Evolutionary conservation across 2,888 invertebrate genomes (phyloP).

Genomic region (Willowsia nigromaculata): DNA sequence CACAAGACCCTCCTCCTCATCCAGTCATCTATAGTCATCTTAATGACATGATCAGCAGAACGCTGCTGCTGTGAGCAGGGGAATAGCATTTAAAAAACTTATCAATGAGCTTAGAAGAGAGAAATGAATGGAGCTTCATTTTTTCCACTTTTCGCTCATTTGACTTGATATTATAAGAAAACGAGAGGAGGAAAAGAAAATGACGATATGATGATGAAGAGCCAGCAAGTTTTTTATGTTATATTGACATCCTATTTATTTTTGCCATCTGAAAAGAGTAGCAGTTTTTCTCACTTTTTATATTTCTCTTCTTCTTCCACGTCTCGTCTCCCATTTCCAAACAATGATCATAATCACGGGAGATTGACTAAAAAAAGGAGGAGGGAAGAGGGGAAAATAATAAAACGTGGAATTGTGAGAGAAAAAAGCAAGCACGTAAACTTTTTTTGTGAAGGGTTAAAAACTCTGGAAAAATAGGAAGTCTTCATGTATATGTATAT

Average conservation of each 20-base stretch:
- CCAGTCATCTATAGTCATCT: neutral
- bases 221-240: neutral
- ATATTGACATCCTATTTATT: conserved; percentile 10
- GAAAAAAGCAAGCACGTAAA: neutral
- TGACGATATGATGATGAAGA: too few relatives aligned
- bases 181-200: neutral
- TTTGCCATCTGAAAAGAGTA: neutral
- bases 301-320: neutral
- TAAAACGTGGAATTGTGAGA: neutral
- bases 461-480: neutral
- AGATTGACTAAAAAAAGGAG: neutral
- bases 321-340: neutral
- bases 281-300: neutral
- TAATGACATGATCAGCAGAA: neutral
- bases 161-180: neutral
- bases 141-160: conserved; percentile 4
- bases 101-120: conserved; percentile 8
- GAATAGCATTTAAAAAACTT: neutral
- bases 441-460: neutral
- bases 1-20: too few relatives aligned
- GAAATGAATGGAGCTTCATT: conserved; percentile 20
- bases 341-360: neutral
- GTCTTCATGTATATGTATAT: too few relatives aligned
- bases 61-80: neutral
- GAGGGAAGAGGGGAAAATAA: neutral